Evolutionary conservation across 1,140 invertebrate species (phyloP).

Genomic region (Ruditapes philippinarum): DNA sequence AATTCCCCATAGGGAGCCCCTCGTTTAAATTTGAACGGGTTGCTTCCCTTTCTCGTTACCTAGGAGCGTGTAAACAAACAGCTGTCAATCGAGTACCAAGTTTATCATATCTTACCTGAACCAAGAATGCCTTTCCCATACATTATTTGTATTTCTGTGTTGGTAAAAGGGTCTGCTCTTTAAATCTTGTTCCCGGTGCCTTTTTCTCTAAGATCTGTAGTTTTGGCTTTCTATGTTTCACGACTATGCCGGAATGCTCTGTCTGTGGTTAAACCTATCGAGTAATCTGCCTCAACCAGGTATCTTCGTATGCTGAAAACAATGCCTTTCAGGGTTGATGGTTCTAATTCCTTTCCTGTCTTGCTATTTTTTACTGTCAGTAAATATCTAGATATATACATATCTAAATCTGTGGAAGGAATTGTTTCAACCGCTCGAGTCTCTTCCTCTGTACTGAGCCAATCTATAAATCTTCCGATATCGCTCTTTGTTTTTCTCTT

Average conservation of each 20-base stretch:
- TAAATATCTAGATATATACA: neutral
- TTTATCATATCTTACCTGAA: neutral
- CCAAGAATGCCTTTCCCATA: neutral
- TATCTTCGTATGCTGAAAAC: neutral
- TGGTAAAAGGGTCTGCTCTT: slow-evolving; percentile 16
- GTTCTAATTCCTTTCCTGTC: neutral
- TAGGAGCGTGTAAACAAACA: slow-evolving; percentile 3
- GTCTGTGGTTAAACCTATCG: neutral
- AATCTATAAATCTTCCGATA: neutral
- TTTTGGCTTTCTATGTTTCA: neutral
- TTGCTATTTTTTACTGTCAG: neutral
- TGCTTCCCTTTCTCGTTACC: neutral
- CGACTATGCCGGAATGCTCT: neutral
- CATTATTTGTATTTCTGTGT: neutral
- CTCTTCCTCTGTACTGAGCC: neutral
- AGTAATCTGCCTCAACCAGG: neutral
- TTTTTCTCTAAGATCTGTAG: slow-evolving; percentile 14
- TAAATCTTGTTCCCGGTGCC: neutral
- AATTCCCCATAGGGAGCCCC: too few relatives aligned
- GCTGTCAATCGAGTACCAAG: neutral
- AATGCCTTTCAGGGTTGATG: neutral
- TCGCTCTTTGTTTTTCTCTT: neutral
- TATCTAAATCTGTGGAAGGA: neutral
- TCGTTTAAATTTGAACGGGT: neutral
- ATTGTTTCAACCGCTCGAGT: neutral